Percentiles rank a stretch among this genome's conserved stretches.
phyloP scores from a whole-genome alignment of 2,888 invertebrate species.

The Nomada ruficornis region DNA sequence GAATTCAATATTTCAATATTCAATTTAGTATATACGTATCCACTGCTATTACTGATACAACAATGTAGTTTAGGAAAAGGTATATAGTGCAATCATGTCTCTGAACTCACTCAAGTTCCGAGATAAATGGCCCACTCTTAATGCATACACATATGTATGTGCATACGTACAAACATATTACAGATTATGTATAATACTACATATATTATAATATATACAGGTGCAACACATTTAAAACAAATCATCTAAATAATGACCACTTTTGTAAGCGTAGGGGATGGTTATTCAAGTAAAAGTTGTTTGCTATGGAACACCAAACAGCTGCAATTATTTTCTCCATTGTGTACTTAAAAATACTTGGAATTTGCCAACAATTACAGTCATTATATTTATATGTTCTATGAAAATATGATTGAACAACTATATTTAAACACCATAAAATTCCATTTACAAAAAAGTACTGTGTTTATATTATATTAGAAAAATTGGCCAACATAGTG shows the following conservation, averaged over 20 bases:
- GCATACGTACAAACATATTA: slow-evolving; percentile 39
- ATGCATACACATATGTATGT: slow-evolving; percentile 22
- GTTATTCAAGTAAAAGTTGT: neutral
- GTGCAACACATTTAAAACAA: slow-evolving; percentile 20
- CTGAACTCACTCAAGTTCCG: neutral
- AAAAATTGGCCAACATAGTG: too few relatives aligned
- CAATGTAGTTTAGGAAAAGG: slow-evolving; percentile 11
- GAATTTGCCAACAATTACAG: neutral
- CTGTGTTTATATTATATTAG: too few relatives aligned
- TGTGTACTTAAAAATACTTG: neutral
- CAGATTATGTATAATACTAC: slow-evolving; percentile 17
- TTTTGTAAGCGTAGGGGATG: neutral
- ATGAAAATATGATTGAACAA: neutral
- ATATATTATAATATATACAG: slow-evolving; percentile 15
- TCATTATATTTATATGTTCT: neutral
- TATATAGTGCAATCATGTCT: slow-evolving; percentile 9
- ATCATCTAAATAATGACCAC: neutral
- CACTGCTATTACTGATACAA: neutral
- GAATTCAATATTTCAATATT: neutral
- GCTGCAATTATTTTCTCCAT: neutral
- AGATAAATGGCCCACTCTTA: slow-evolving; percentile 22
- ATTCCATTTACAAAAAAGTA: neutral
- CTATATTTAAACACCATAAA: neutral
- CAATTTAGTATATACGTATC: slow-evolving; percentile 1
- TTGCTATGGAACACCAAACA: slow-evolving; percentile 1